phyloP scores from a whole-genome alignment of 64 coral and sea anemone genomes.

The Catalaphyllia jardinei region DNA sequence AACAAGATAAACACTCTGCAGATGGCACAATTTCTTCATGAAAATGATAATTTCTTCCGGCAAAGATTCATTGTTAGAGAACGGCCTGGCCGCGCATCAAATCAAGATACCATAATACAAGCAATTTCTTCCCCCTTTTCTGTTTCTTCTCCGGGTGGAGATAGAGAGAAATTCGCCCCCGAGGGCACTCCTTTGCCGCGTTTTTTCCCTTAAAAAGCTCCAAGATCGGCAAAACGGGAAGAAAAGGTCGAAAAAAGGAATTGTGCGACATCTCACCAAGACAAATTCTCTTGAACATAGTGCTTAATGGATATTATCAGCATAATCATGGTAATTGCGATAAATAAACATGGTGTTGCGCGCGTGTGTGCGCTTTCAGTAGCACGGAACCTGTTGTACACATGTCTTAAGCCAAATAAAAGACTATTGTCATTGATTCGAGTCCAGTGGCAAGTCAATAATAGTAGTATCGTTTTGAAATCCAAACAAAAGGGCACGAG shows the following conservation, averaged over 20 bases:
- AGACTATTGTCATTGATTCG: background rate
- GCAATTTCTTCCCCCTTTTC: background rate
- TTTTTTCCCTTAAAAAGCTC: background rate
- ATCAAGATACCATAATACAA: too few species aligned
- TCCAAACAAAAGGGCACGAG: conserved; percentile 20
- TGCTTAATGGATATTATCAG: background rate
- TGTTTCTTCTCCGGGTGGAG: background rate
- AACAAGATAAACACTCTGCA: conserved; percentile 32
- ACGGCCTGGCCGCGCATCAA: background rate
- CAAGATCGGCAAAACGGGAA: background rate
- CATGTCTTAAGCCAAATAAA: conserved; percentile 31
- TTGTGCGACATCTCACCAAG: background rate
- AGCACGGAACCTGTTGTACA: conserved; percentile 29
- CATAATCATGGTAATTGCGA: conserved; percentile 1
- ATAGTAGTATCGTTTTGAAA: conserved; percentile 19
- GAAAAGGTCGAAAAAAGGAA: background rate
- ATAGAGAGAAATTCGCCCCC: too few species aligned
- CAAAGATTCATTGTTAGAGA: background rate
- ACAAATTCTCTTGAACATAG: background rate
- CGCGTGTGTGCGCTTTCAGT: background rate
- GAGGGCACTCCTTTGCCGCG: background rate
- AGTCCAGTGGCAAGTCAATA: background rate
- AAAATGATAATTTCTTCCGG: conserved; percentile 30
- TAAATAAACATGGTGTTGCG: background rate
- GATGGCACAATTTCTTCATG: conserved; percentile 30